Conservation (phyloP, 2,113 vertebrate genomes). For the Triplophysa rosa region DNA sequence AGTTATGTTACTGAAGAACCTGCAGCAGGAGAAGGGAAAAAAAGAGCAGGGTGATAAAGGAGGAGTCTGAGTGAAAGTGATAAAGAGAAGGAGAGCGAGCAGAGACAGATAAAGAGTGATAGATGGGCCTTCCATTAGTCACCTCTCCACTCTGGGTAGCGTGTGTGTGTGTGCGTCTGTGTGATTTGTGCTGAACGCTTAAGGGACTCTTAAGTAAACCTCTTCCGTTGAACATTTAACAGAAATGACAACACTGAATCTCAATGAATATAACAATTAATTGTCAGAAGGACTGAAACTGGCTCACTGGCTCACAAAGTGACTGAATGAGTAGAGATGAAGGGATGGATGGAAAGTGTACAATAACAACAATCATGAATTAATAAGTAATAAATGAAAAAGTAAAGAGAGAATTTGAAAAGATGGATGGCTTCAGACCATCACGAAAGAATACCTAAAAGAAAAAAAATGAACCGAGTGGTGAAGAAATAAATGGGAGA, state of each 20-base stretch:
- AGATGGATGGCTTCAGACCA: neutral
- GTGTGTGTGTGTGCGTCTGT: neutral
- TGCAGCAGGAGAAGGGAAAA: constrained; percentile 55
- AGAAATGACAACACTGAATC: constrained; percentile 22
- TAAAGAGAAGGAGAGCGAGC: constrained; percentile 46
- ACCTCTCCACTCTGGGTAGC: constrained; percentile 43
- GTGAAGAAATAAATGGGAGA: neutral
- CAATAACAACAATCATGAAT: neutral
- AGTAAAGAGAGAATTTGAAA: neutral
- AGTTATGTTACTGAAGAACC: constrained; percentile 94
- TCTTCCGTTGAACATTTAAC: constrained; percentile 27
- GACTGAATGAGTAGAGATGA: neutral
- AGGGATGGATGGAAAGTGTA: neutral
- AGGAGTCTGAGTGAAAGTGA: constrained; percentile 42
- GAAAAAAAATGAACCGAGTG: neutral
- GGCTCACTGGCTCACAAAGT: neutral
- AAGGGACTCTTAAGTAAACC: constrained; percentile 43
- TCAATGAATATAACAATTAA: constrained; percentile 12
- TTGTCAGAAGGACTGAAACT: neutral
- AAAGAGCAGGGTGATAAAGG: constrained; percentile 40
- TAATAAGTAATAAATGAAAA: neutral
- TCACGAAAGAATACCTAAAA: neutral
- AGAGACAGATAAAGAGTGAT: constrained; percentile 43
- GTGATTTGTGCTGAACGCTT: constrained; percentile 48
- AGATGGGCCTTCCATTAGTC: constrained; percentile 52